Percentiles rank a stretch among this genome's conserved stretches.
Evolutionary conservation across 2,113 vertebrate species (phyloP).

Genomic region (Marmota monax): DNA sequence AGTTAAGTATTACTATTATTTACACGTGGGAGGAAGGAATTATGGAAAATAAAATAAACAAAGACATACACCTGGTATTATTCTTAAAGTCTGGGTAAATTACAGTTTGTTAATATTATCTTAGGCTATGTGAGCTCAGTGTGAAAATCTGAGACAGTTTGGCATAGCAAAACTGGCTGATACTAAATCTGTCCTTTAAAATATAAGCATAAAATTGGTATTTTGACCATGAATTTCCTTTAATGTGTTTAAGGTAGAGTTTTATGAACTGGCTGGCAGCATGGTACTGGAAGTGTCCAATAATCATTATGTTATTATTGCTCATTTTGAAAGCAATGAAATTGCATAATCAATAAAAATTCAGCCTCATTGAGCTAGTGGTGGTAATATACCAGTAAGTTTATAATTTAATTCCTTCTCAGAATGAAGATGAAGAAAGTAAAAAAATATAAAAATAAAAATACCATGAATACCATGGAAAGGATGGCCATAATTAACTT

Average conservation of each 20-base stretch:
- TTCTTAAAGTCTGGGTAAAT: neutral
- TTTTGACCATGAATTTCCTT: slow-evolving; percentile 66
- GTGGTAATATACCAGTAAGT: neutral
- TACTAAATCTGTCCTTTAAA: slow-evolving; percentile 47
- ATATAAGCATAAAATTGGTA: slow-evolving; percentile 49
- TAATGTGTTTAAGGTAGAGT: slow-evolving; percentile 47
- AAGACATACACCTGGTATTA: neutral
- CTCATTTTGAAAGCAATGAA: slow-evolving; percentile 67
- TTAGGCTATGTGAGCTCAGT: neutral
- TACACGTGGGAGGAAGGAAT: neutral
- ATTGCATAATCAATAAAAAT: slow-evolving; percentile 60
- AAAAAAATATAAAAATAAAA: neutral
- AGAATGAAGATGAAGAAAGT: neutral
- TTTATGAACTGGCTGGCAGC: slow-evolving; percentile 59
- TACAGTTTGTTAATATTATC: slow-evolving; percentile 26
- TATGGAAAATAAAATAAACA: neutral
- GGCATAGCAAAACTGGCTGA: slow-evolving; percentile 35
- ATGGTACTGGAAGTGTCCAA: slow-evolving; percentile 33
- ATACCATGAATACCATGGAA: neutral
- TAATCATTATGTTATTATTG: slow-evolving; percentile 69
- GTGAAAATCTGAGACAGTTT: neutral
- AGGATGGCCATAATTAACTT: neutral
- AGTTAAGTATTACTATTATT: slow-evolving; percentile 45
- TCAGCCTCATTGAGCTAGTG: slow-evolving; percentile 23
- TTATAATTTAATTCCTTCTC: slow-evolving; percentile 45